phyloP scores from a whole-genome alignment of 2,888 invertebrate genomes.

The Bedellia somnulentella region DNA sequence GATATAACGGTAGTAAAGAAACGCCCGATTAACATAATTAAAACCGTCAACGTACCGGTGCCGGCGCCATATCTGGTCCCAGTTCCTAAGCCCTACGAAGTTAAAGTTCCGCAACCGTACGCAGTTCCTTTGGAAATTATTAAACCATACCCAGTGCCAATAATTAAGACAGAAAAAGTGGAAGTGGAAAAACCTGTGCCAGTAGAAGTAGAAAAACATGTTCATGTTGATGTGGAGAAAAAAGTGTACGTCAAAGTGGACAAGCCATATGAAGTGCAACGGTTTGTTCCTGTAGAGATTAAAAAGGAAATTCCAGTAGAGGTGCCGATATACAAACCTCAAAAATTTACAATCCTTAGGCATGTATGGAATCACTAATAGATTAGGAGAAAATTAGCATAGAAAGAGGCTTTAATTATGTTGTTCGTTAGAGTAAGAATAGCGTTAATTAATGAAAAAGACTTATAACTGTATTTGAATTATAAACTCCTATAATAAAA shows the following conservation, averaged over 20 bases:
- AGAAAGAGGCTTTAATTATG: too few relatives aligned
- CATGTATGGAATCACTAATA: slow-evolving; percentile 30
- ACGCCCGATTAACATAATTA: slow-evolving; percentile 15
- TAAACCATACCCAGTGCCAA: slow-evolving; percentile 4
- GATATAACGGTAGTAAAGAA: slow-evolving; percentile 20
- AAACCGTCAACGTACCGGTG: slow-evolving; percentile 16
- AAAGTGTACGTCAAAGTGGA: slow-evolving; percentile 21
- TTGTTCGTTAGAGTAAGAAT: too few relatives aligned
- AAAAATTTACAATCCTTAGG: slow-evolving; percentile 21
- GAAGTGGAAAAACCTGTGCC: slow-evolving; percentile 18
- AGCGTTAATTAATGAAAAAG: too few relatives aligned
- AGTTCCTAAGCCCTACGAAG: slow-evolving; percentile 19
- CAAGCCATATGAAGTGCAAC: slow-evolving; percentile 20
- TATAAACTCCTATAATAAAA: too few relatives aligned
- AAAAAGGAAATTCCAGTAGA: slow-evolving; percentile 18
- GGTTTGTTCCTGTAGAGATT: slow-evolving; percentile 16
- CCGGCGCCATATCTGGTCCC: slow-evolving; percentile 20
- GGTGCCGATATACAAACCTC: slow-evolving; percentile 16
- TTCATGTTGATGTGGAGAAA: slow-evolving; percentile 16
- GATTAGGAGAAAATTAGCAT: slow-evolving; percentile 5
- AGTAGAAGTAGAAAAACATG: slow-evolving; percentile 15
- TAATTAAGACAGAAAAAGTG: slow-evolving; percentile 17
- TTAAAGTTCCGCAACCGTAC: slow-evolving; percentile 19
- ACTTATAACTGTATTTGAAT: too few relatives aligned
- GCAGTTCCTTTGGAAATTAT: slow-evolving; percentile 18